Conservation (phyloP, 2,113 vertebrate species). For the Argyrosomus japonicus region DNA sequence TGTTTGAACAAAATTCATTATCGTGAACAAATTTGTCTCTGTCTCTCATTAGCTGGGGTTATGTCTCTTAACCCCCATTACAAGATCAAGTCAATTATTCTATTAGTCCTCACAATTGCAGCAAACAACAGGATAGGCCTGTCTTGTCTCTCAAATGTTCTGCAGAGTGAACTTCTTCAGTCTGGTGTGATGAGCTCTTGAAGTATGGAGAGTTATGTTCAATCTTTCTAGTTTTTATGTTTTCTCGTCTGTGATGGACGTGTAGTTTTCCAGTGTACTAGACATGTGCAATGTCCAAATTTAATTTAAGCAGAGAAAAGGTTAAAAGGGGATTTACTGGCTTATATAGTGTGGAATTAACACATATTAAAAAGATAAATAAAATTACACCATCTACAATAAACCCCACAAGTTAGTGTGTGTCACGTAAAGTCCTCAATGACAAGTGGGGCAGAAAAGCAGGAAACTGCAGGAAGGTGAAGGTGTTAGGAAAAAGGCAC, state of each 20-base stretch:
- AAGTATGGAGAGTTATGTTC: not conserved
- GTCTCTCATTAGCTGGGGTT: slow-evolving; percentile 66
- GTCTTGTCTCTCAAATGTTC: slow-evolving; percentile 28
- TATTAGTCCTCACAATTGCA: slow-evolving; percentile 62
- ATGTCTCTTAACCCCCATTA: slow-evolving; percentile 70
- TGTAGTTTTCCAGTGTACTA: not conserved
- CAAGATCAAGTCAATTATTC: slow-evolving; percentile 65
- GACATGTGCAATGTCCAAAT: not conserved
- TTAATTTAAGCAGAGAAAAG: not conserved
- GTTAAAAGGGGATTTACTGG: not conserved
- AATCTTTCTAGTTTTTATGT: not conserved
- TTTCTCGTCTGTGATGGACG: not conserved
- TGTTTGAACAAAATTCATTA: slow-evolving; percentile 69
- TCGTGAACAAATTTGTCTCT: slow-evolving; percentile 62
- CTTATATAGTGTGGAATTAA: not conserved
- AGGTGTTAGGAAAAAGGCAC: slow-evolving; percentile 7
- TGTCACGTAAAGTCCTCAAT: not conserved
- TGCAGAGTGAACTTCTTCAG: slow-evolving; percentile 16
- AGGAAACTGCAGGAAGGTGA: not conserved
- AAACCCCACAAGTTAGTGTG: not conserved
- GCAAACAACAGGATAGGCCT: slow-evolving; percentile 45
- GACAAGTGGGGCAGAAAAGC: not conserved
- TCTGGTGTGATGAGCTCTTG: slow-evolving; percentile 22
- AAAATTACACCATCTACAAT: not conserved
- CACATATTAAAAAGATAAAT: not conserved